Conservation (phyloP, 2,113 vertebrate species). For the Lagenorhynchus albirostris region DNA sequence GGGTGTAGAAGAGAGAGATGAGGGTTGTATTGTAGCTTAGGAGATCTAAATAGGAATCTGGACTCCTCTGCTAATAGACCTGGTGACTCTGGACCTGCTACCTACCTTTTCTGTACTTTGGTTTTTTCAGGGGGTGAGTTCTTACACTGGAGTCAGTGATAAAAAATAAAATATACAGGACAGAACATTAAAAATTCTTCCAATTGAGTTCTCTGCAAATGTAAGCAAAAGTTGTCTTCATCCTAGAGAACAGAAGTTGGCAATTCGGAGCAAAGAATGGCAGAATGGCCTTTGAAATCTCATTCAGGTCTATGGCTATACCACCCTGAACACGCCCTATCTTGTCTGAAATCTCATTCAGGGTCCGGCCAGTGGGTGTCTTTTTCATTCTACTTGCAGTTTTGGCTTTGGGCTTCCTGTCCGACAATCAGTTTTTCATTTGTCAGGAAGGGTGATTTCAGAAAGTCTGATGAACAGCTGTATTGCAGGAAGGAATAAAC, state of each 20-base stretch:
- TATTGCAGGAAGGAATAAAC: not conserved
- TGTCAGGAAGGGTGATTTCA: not conserved
- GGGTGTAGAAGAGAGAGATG: not conserved
- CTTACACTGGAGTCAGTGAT: not conserved
- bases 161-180: not conserved
- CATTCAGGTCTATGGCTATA: too few relatives aligned
- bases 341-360: not conserved
- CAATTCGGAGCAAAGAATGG: not conserved
- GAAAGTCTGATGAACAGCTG: not conserved
- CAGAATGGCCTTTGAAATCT: not conserved
- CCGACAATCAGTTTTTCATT: not conserved
- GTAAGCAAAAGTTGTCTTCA: not conserved
- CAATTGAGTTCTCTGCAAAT: not conserved
- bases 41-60: not conserved
- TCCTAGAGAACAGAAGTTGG: not conserved
- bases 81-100: not conserved
- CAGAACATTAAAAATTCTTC: not conserved
- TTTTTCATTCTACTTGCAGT: not conserved
- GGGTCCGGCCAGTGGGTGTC: not conserved
- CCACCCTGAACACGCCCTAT: too few relatives aligned
- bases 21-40: not conserved
- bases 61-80: not conserved
- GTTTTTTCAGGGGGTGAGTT: not conserved
- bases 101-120: not conserved
- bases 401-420: not conserved